Conservation (phyloP, 2,797 vertebrate genomes). For the Danio tinwini region DNA sequence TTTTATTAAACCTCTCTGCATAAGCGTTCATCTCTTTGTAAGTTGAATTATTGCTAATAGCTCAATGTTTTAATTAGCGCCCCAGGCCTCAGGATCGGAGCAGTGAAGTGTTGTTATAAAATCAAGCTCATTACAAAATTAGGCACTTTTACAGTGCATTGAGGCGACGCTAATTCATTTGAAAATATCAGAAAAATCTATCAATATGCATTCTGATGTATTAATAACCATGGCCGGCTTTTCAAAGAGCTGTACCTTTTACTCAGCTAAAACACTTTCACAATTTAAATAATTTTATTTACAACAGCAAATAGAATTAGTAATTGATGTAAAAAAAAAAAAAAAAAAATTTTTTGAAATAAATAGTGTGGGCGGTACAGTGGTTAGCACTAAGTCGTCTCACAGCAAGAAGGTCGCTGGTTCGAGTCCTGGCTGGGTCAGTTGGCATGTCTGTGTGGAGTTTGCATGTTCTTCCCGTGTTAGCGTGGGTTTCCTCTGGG, state of each 20-base stretch:
- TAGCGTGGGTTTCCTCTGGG: too few species aligned
- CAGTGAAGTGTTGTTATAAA: slow-evolving; percentile 57
- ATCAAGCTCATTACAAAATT: slow-evolving; percentile 62
- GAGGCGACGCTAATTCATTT: slow-evolving; percentile 55
- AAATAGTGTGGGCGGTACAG: not conserved
- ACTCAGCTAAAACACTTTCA: slow-evolving; percentile 16
- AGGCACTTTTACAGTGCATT: slow-evolving; percentile 51
- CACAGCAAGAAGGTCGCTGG: too few species aligned
- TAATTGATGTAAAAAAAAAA: not conserved
- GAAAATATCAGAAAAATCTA: slow-evolving; percentile 61
- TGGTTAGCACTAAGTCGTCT: too few species aligned
- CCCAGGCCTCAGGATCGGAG: slow-evolving; percentile 39
- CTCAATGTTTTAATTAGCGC: slow-evolving; percentile 57
- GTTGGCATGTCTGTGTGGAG: too few species aligned
- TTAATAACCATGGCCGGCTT: slow-evolving; percentile 40
- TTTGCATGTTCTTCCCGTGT: too few species aligned
- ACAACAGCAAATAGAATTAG: not conserved
- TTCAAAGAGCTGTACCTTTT: slow-evolving; percentile 30
- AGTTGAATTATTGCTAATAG: slow-evolving; percentile 58
- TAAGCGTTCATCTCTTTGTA: slow-evolving; percentile 53
- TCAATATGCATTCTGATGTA: slow-evolving; percentile 51
- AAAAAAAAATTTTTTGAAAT: not conserved
- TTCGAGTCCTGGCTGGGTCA: too few species aligned
- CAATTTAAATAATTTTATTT: not conserved
- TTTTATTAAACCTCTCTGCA: slow-evolving; percentile 57